These are phyloP conservation scores for Chrysodeixis includens DNA, from an alignment of 2,888 invertebrate species.

Conservation along the genomic window DNA sequence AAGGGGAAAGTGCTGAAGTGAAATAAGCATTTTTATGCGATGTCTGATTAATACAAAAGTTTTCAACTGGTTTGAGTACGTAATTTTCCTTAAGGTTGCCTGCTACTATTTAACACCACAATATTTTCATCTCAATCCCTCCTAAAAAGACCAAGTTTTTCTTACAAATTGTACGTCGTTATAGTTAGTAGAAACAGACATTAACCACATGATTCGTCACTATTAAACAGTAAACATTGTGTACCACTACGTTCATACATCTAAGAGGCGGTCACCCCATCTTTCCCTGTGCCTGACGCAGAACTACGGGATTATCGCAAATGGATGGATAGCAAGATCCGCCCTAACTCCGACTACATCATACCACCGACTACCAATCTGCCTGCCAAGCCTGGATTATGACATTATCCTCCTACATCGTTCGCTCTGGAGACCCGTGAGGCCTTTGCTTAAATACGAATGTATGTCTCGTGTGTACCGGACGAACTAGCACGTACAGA, in stretches of 20 bases:
- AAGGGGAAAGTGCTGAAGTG: not conserved
- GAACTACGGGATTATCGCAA: constrained; percentile 38
- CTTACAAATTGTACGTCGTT: too few species aligned
- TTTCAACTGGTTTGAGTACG: not conserved
- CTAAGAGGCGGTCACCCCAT: constrained; percentile 14
- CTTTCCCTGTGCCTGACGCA: constrained; percentile 10
- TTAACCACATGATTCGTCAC: too few species aligned
- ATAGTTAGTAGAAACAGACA: not conserved
- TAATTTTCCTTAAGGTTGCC: too few species aligned
- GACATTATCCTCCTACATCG: constrained; percentile 50
- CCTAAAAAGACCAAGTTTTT: too few species aligned
- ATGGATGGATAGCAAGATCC: constrained; percentile 42
- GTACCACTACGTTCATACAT: not conserved
- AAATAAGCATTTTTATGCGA: not conserved
- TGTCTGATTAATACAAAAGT: not conserved
- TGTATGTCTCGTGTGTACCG: not conserved
- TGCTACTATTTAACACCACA: too few species aligned
- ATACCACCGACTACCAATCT: constrained; percentile 47
- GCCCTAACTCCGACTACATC: constrained; percentile 25
- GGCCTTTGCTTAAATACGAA: constrained; percentile 4
- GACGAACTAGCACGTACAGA: not conserved
- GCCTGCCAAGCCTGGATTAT: constrained; percentile 55
- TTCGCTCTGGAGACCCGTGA: constrained; percentile 11
- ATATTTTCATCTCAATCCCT: too few species aligned
- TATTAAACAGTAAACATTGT: not conserved